Conservation (phyloP, 2,113 vertebrate species). For the Oryzias woworae region DNA sequence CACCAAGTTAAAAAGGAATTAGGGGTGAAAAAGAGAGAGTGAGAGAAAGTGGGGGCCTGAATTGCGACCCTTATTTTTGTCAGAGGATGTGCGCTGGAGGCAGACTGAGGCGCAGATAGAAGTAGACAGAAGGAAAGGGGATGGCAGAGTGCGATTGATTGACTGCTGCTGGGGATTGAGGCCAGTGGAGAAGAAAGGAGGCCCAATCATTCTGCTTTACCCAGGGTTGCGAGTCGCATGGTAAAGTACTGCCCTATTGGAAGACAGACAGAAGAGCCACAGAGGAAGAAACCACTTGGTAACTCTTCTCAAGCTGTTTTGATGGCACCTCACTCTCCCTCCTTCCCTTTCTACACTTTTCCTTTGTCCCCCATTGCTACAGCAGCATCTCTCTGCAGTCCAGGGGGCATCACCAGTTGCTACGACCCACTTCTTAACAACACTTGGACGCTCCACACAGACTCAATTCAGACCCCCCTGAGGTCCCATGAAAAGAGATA, state of each 20-base stretch:
- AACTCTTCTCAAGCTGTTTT: slow-evolving; percentile 57
- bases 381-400: slow-evolving; percentile 72
- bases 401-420: slow-evolving; percentile 68
- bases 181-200: slow-evolving; percentile 62
- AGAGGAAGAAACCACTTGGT: slow-evolving; percentile 65
- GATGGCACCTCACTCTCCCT: slow-evolving; percentile 52
- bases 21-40: slow-evolving; percentile 53
- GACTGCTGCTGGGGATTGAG: slow-evolving; percentile 59
- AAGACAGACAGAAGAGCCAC: slow-evolving; percentile 48
- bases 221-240: slow-evolving; percentile 54
- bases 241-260: slow-evolving; percentile 62
- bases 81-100: slow-evolving; percentile 76
- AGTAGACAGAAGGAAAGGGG: slow-evolving; percentile 58
- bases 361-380: slow-evolving; percentile 48
- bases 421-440: slow-evolving; percentile 71
- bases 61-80: slow-evolving; percentile 65
- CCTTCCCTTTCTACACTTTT: slow-evolving; percentile 31
- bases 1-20: slow-evolving; percentile 83
- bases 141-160: slow-evolving; percentile 48
- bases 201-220: slow-evolving; percentile 39
- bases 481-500: slow-evolving; percentile 55
- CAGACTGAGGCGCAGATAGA: slow-evolving; percentile 65
- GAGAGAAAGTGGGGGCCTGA: slow-evolving; percentile 70
- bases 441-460: slow-evolving; percentile 65
- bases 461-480: slow-evolving; percentile 71